Base-by-base conservation (phyloP, 2,113 vertebrate genomes). In the Seriola rivoliana region DNA sequence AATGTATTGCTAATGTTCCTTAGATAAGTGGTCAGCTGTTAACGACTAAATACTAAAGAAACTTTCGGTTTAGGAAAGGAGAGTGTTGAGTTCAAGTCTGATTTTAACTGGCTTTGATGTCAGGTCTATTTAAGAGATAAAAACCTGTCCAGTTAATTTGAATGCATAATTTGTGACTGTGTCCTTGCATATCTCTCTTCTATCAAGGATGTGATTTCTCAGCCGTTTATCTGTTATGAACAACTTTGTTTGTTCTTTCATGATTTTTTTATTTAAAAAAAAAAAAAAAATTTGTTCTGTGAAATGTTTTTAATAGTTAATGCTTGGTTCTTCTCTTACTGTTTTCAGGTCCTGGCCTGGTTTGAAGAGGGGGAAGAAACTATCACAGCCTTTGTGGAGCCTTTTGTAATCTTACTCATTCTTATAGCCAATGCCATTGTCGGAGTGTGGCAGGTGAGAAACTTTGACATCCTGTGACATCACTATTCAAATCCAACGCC, bases 301-400 rank as follows among this genome's bases (percentile, higher is more conserved):
- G 21, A 52, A 8, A 69, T 36, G 17, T 34, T 36, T 42, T 34
- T n/a, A 13, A 29, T 57, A 5, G 59, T 34, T 65, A 44, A 62
- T 65, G 55, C 19, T 3, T 0, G 29, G 29, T 59, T 11, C 50
- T 74, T 78, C 13, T n/a, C 0, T 0, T 70, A 1, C 14, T 67
- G 44, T 82, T 78, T 85, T 8, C 85, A 99, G 98, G 97, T 99
- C 85, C 95, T 99, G 96, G 98, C 98, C 90, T 99, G 98, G 98
- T 99, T 99, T 93, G 98, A 99, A 94, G 98, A 99, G 94, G 98
- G 98, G 73, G 98, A 99, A 94, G 98, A 99, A 96, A 99, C 97
- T 10, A 96, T 99, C 85, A 99, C 98, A 84, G 98, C 98, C 29
- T 99, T 99, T 88, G 98, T 99, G 95, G 98, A 99, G 84, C 98